Base-by-base conservation (phyloP, 1,140 invertebrate genomes). In the Gryllus bimaculatus region DNA sequence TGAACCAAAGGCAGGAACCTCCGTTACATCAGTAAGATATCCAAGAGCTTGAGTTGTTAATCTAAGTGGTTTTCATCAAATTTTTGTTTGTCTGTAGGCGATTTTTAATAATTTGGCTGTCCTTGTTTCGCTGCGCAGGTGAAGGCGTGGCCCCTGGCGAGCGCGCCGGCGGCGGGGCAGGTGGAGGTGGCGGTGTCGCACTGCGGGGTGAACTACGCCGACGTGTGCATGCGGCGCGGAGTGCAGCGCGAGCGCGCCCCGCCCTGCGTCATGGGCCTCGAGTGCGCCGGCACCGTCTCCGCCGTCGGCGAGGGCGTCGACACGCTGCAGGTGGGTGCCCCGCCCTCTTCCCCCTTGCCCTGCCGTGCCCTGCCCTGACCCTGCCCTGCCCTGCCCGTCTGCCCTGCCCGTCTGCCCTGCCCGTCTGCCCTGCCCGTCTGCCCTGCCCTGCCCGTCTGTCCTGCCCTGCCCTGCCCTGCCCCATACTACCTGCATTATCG, bases 191-290 rank as follows among this genome's bases (percentile, higher is more conserved):
- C 87, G 80, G 87, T 90, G 47, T 84, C 88, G 81, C 87, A 87
- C 49, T 90, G 88, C 82, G 88, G 89, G 15, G 81, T 89, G 21
- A 89, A 89, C 82, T 89, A 89, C 82, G 85, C 86, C 77, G 88
- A 89, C 83, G 81, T 89, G 26, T 88, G 87, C 79, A 84, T 83
- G 8, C 82, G 87, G 77, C 85, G 86, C 81, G 88, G 88, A 8
- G 80, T 88, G n/a, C 83, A 86, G n/a, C 79, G 79, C 2, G 79
- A 84, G 8, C 78, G 80, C 21, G 81, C 84, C 78, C 82, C 85
- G 2, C 88, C 88, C 8, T 85, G 85, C 79, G 82, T 86, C 12
- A 81, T 89, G n/a, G 88, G 88, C 3, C 83, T 87, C 26, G 88
- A 89, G 84, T 87, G 86, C 83, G 80, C 86, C 39, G 88, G 87